Percentiles rank a stretch among this genome's conserved stretches.
Evolutionary conservation across 2,113 vertebrate genomes (phyloP).

Genomic region (Actinemys pallida): DNA sequence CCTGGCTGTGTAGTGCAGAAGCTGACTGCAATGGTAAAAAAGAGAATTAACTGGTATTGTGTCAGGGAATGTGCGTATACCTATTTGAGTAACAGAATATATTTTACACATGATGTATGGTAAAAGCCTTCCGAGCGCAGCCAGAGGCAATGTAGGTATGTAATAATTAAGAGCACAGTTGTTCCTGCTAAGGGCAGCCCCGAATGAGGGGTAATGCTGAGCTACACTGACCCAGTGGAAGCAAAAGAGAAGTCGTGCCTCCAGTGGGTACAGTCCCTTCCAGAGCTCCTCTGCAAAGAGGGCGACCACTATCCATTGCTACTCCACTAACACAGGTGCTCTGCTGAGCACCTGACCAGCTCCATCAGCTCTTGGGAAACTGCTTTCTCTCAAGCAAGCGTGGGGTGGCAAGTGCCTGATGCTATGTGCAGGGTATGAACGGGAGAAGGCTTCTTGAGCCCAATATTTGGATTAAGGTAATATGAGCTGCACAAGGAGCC

Average conservation of each 20-base stretch:
- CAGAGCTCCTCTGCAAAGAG: background rate
- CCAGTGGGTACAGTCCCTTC: background rate
- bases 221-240: background rate
- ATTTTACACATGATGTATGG: background rate
- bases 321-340: background rate
- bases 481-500: background rate
- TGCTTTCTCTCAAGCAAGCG: background rate
- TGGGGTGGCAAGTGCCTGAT: background rate
- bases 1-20: rapidly evolving
- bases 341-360: background rate
- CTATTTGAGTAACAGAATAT: no score
- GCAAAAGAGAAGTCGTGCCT: background rate
- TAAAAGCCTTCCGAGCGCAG: background rate
- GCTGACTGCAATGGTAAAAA: background rate
- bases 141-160: background rate
- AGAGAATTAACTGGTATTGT: background rate
- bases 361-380: background rate
- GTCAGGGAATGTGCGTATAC: background rate
- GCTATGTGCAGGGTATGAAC: background rate
- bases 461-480: background rate
- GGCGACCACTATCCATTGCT: background rate
- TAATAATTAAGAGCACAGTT: rapidly evolving
- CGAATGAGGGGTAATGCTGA: background rate
- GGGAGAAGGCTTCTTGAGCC: background rate
- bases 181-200: background rate